Base-by-base conservation (phyloP, 2,888 invertebrate species). In the Leucophenga montana region DNA sequence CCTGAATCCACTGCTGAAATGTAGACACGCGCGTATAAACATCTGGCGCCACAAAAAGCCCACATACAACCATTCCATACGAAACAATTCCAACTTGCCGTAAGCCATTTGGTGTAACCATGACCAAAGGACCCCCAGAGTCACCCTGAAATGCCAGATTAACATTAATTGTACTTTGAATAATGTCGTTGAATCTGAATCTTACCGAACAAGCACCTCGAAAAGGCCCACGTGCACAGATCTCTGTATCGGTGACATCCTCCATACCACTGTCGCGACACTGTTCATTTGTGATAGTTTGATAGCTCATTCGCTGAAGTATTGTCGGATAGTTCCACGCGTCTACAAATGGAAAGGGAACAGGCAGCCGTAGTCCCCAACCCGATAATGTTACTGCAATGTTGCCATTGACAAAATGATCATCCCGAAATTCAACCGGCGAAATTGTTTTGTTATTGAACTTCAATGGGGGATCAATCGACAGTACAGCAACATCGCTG, bases 91-190 rank as follows among this genome's bases (percentile, higher is more conserved):
- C 88, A 3, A 88, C 85, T 73, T 86, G 85, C 33, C 76, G 75
- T 1, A 77, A 39, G 0, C 76, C 82, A 9, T 74, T 78, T 13
- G 76, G 71, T 3, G 76, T 75, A 0, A 59, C 44, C 64, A 77
- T 78, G 0, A 87, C 86, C n/a, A 89, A 69, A 4, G 88, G 88
- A 1, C 88, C 88, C 14, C 88, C 88, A 16, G 88, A 88, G 71
- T 89, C 88, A 2, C 88, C 88, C 88, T 88, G 18, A 22, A 72
- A 62, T 57, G 39, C 1, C 39, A 39, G 68, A 22, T n/a, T 13
- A 18, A n/a, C 27, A 39, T 1, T 8, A 39, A 8, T 39, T 39
- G 3, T 39, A 14, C 16, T 13, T 39, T 46, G n/a, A 46, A 14
- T 6, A 44, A 46, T 20, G 8, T 20, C 3, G 2, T 18, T 1